phyloP scores from a whole-genome alignment of 2,113 vertebrate genomes.

The Cairina moschata region DNA sequence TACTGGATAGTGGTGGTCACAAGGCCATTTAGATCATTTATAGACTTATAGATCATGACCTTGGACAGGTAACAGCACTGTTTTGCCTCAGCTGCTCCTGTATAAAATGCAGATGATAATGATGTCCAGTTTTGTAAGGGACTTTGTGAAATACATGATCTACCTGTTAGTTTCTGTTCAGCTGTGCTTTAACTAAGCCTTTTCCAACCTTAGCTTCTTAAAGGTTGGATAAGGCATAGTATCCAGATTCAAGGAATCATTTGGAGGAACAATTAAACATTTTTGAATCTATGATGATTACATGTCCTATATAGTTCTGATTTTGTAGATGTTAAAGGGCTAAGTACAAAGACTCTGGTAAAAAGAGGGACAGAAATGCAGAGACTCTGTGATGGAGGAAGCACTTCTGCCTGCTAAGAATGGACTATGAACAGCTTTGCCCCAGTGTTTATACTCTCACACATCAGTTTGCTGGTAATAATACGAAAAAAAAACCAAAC shows the following conservation, averaged over 20 bases:
- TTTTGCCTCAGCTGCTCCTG: background rate
- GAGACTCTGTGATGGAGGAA: background rate
- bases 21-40: background rate
- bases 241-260: background rate
- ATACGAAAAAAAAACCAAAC: background rate
- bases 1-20: background rate
- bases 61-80: rapidly evolving
- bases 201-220: background rate
- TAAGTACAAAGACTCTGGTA: background rate
- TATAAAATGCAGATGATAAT: background rate
- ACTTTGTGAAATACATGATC: background rate
- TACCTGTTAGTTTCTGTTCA: background rate
- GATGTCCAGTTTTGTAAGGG: background rate
- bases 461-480: too few species aligned
- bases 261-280: background rate
- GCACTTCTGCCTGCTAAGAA: background rate
- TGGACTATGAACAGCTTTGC: background rate
- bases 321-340: background rate
- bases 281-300: background rate
- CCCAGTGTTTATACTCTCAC: too few species aligned
- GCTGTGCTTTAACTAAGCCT: background rate
- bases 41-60: background rate
- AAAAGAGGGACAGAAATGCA: background rate
- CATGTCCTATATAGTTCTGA: background rate
- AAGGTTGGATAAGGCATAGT: background rate